phyloP scores from a whole-genome alignment of 2,797 vertebrate genomes.

The Spheniscus humboldti region DNA sequence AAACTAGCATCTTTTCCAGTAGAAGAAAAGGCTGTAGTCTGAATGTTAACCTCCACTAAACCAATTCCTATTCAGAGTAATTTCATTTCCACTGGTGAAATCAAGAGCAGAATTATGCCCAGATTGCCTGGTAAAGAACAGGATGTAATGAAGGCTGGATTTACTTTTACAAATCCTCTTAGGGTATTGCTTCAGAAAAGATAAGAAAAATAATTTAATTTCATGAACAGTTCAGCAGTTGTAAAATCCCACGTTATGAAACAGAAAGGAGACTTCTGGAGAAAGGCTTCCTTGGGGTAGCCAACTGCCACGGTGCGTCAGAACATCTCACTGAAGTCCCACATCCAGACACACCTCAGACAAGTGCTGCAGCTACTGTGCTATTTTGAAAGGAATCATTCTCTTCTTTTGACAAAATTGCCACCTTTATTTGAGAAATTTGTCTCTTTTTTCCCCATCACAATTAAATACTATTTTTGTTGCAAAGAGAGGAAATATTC shows the following conservation, averaged over 20 bases:
- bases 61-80: not conserved
- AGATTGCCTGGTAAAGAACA: not conserved
- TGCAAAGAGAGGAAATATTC: not conserved
- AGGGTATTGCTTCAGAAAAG: constrained; percentile 10
- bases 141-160: constrained; percentile 30
- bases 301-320: not conserved
- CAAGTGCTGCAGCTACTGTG: not conserved
- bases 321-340: not conserved
- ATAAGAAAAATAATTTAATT: constrained; percentile 59
- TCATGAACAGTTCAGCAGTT: not conserved
- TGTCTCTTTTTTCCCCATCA: not conserved
- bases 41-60: not conserved
- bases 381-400: not conserved
- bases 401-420: not conserved
- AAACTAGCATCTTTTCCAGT: not conserved
- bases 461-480: not conserved
- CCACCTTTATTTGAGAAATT: not conserved
- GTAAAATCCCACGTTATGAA: not conserved
- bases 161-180: constrained; percentile 47
- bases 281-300: not conserved
- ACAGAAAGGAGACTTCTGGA: not conserved
- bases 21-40: not conserved
- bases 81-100: constrained; percentile 25
- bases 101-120: constrained; percentile 19
- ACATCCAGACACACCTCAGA: not conserved